A percentile compares a stretch with the other conserved stretches of the same genome.
These are phyloP conservation scores for Diorhabda sublineata DNA, from an alignment of 1,140 invertebrate genomes.

Conservation along the genomic window DNA sequence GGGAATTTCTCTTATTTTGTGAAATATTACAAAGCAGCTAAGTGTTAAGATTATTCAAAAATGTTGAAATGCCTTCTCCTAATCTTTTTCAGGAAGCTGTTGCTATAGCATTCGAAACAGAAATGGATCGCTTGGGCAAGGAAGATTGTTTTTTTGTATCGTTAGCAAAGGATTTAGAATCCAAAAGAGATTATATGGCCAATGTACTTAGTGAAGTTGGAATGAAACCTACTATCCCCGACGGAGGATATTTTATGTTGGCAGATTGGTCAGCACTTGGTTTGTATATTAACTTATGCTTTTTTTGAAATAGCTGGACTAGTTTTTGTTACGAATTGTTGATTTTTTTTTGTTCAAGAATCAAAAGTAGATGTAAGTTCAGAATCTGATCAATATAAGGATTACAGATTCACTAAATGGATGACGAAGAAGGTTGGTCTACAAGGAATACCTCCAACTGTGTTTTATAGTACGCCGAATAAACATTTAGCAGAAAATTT, in stretches of 20 bases:
- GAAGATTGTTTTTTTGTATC: constrained; percentile 84
- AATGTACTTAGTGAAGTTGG: constrained; percentile 74
- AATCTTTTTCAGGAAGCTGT: constrained; percentile 68
- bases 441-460: constrained; percentile 89
- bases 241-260: constrained; percentile 96
- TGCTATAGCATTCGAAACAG: constrained; percentile 83
- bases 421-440: constrained; percentile 90
- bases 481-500: constrained; percentile 84
- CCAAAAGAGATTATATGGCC: constrained; percentile 83
- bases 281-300: constrained; percentile 35
- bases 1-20: neutral
- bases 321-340: neutral
- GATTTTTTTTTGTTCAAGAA: constrained; percentile 45
- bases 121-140: constrained; percentile 65
- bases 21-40: neutral
- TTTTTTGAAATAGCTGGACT: neutral
- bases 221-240: constrained; percentile 87
- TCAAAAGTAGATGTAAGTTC: constrained; percentile 60
- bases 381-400: constrained; percentile 69
- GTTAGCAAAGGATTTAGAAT: constrained; percentile 69
- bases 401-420: constrained; percentile 94
- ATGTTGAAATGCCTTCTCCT: neutral
- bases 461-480: constrained; percentile 83
- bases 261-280: constrained; percentile 84
- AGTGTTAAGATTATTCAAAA: neutral